Evolutionary conservation across 1,140 invertebrate genomes (phyloP).

Genomic region (Agrypnia vestita): DNA sequence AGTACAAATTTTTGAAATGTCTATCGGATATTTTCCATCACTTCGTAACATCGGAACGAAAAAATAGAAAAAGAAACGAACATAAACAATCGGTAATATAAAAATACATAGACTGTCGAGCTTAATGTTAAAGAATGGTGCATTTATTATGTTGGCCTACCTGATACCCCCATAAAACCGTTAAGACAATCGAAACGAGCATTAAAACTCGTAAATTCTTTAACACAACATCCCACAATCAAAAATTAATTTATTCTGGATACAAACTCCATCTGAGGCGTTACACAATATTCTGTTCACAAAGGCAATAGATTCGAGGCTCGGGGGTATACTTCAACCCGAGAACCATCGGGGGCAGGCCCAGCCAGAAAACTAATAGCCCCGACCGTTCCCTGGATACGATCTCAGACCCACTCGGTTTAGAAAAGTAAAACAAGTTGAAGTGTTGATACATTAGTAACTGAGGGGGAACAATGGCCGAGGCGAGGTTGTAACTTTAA

Average conservation of each 20-base stretch:
- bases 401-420: slow-evolving; percentile 1
- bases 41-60: no score
- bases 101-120: no score
- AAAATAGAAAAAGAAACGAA: no score
- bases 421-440: slow-evolving; percentile 2
- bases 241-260: slow-evolving; percentile 38
- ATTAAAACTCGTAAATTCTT: slow-evolving; percentile 20
- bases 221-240: slow-evolving; percentile 24
- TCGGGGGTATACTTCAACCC: slow-evolving; percentile 4
- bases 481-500: background rate
- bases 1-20: no score
- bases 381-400: slow-evolving; percentile 1
- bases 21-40: no score
- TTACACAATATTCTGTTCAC: background rate
- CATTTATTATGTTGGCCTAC: slow-evolving; percentile 17
- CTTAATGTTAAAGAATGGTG: no score
- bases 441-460: background rate
- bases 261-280: slow-evolving; percentile 1
- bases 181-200: slow-evolving; percentile 22
- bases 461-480: slow-evolving; percentile 23
- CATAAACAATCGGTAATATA: no score
- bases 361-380: no score
- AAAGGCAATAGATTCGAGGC: slow-evolving; percentile 18
- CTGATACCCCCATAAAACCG: slow-evolving; percentile 4
- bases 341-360: background rate